Conservation (phyloP, 2,113 vertebrate species). For the Paramisgurnus dabryanus region DNA sequence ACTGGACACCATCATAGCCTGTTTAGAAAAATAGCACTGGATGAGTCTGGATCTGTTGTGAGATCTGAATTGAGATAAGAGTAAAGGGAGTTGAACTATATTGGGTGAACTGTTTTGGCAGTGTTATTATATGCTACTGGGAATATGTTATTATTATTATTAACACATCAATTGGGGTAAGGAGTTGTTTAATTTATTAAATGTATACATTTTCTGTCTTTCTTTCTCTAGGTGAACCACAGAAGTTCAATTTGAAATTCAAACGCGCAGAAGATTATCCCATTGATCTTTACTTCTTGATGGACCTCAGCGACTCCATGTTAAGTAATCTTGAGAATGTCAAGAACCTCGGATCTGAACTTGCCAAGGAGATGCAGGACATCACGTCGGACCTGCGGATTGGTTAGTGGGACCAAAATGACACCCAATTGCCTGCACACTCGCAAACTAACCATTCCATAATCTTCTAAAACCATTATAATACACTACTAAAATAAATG, state of each 20-base stretch:
- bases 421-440: background rate
- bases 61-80: background rate
- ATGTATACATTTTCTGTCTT: background rate
- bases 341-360: slow-evolving; percentile 89
- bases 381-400: slow-evolving; percentile 95
- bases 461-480: too few relatives aligned
- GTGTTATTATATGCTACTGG: background rate
- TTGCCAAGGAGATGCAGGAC: slow-evolving; percentile 87
- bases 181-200: background rate
- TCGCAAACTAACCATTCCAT: background rate
- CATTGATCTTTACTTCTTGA: slow-evolving; percentile 95
- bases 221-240: slow-evolving; percentile 83
- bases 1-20: slow-evolving; percentile 30
- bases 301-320: slow-evolving; percentile 98
- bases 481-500: too few relatives aligned
- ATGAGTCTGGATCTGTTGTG: background rate
- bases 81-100: too few relatives aligned
- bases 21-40: background rate
- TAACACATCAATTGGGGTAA: too few relatives aligned
- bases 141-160: too few relatives aligned
- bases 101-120: too few relatives aligned
- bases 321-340: slow-evolving; percentile 95
- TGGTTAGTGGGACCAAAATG: slow-evolving; percentile 72
- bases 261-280: slow-evolving; percentile 96
- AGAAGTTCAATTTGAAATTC: slow-evolving; percentile 88